Evolutionary conservation across 2,113 vertebrate species (phyloP).

Genomic region (Ursus arctos): DNA sequence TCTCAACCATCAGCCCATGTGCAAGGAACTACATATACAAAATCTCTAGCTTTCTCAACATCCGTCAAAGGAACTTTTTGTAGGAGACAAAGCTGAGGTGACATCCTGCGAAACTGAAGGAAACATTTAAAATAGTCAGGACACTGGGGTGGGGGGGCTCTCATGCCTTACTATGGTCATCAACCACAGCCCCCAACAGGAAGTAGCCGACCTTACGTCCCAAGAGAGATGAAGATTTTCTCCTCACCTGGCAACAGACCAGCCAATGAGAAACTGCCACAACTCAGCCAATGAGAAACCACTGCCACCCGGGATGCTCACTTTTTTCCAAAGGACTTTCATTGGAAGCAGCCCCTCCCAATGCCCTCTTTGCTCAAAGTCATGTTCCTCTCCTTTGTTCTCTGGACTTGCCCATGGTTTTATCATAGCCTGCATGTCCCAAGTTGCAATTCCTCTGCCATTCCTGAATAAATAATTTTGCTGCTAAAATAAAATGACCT

Average conservation of each 20-base stretch:
- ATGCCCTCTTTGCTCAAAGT: background rate
- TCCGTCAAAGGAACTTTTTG: background rate
- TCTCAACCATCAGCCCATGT: background rate
- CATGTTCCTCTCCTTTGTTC: background rate
- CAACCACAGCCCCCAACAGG: background rate
- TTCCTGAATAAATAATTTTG: background rate
- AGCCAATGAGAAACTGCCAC: background rate
- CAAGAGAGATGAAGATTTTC: background rate
- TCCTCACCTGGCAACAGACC: background rate
- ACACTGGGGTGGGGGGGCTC: background rate
- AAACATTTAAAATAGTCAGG: background rate
- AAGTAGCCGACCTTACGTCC: background rate
- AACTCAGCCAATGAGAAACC: background rate
- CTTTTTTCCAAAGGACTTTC: background rate
- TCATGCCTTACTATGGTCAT: background rate
- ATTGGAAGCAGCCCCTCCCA: background rate
- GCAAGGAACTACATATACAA: background rate
- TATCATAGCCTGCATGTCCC: background rate
- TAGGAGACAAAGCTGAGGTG: background rate
- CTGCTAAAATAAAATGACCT: background rate
- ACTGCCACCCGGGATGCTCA: background rate
- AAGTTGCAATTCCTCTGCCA: background rate
- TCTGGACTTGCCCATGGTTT: background rate
- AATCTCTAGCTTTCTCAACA: background rate
- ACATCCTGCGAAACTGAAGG: background rate